phyloP scores from a whole-genome alignment of 2,113 vertebrate genomes.

The Bungarus multicinctus region DNA sequence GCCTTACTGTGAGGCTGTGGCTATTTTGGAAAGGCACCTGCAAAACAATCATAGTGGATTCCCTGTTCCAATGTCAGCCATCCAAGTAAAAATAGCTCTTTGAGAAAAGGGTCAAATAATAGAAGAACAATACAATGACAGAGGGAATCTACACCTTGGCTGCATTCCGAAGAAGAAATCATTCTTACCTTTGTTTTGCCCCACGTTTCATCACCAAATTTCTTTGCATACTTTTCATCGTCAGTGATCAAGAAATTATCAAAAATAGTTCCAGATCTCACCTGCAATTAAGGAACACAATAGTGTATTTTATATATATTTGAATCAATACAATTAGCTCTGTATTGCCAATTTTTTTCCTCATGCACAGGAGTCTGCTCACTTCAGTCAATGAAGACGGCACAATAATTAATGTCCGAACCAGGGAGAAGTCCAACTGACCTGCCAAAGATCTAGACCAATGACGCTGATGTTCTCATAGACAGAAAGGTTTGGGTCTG shows the following conservation, averaged over 20 bases:
- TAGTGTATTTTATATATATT: neutral
- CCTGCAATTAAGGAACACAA: conserved; percentile 55
- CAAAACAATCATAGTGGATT: neutral
- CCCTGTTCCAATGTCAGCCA: neutral
- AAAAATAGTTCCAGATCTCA: conserved; percentile 86
- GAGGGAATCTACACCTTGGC: neutral
- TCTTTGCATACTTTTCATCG: conserved; percentile 78
- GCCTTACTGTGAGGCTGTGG: neutral
- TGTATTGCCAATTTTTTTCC: neutral
- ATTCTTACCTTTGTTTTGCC: conserved; percentile 76
- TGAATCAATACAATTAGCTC: neutral
- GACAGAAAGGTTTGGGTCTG: conserved; percentile 72
- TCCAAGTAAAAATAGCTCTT: neutral
- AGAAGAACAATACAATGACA: neutral
- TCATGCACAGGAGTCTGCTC: no score
- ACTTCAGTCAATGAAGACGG: neutral
- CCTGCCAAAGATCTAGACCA: conserved; percentile 90
- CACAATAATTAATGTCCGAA: neutral
- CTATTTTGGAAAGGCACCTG: neutral
- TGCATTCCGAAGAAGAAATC: neutral
- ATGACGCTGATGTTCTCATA: conserved; percentile 77
- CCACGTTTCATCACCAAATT: conserved; percentile 79
- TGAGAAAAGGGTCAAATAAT: neutral
- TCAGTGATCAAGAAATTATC: conserved; percentile 83
- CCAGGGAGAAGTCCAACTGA: conserved; percentile 26